These are phyloP conservation scores for Syrmaticus mikado DNA, from an alignment of 2,113 vertebrate species.

Conservation along the genomic window DNA sequence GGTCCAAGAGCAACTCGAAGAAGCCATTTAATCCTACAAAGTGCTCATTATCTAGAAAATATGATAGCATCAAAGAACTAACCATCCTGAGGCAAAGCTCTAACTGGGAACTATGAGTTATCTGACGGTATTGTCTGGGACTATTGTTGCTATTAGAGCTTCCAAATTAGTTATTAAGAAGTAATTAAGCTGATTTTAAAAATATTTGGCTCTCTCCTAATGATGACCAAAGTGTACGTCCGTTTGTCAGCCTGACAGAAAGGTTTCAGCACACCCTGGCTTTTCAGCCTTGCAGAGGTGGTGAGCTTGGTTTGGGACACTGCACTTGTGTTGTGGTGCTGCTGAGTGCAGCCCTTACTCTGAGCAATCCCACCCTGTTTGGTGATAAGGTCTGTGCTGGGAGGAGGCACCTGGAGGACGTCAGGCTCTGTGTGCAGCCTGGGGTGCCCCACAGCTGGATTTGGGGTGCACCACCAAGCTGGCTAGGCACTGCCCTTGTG, in stretches of 20 bases:
- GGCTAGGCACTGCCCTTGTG: background rate
- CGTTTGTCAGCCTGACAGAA: background rate
- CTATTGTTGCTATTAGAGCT: slow-evolving; percentile 41
- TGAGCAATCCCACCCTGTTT: background rate
- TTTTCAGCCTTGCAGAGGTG: background rate
- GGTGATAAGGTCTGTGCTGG: background rate
- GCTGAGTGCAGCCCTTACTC: background rate
- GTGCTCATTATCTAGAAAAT: slow-evolving; percentile 63
- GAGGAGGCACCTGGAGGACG: background rate
- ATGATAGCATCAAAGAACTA: slow-evolving; percentile 66
- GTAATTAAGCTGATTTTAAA: slow-evolving; percentile 15
- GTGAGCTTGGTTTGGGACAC: background rate
- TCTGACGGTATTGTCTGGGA: slow-evolving; percentile 22
- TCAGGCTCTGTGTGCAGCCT: background rate
- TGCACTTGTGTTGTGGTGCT: background rate
- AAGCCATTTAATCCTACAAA: slow-evolving; percentile 65
- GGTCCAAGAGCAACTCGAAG: slow-evolving; percentile 45
- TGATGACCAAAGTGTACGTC: background rate
- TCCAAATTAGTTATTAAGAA: slow-evolving; percentile 55
- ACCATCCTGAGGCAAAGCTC: slow-evolving; percentile 51
- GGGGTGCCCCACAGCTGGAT: background rate
- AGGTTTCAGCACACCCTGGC: background rate
- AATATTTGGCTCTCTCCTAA: background rate
- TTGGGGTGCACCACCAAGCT: background rate
- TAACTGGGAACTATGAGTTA: background rate